Percentiles rank a stretch among this genome's conserved stretches.
Conservation (phyloP, 2,113 vertebrate genomes). For the Megalops atlanticus region DNA sequence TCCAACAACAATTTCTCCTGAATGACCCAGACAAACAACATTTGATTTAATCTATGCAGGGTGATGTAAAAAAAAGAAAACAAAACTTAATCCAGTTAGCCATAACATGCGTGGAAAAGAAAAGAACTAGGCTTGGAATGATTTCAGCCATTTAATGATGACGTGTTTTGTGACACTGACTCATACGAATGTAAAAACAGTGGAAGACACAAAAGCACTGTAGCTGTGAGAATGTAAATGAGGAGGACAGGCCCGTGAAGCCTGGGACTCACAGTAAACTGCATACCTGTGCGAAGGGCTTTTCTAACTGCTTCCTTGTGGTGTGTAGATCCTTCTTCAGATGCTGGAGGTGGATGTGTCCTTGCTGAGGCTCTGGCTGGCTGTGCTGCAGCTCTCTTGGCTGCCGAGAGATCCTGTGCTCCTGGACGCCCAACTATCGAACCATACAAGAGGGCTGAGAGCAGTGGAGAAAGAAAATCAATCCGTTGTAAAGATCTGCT, state of each 20-base stretch:
- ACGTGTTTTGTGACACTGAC: neutral
- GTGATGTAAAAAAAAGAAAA: neutral
- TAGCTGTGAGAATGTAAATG: slow-evolving; percentile 33
- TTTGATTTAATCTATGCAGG: neutral
- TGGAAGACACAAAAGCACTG: slow-evolving; percentile 30
- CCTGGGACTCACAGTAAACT: slow-evolving; percentile 45
- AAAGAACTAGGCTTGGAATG: neutral
- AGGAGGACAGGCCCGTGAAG: slow-evolving; percentile 41
- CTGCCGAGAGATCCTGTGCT: slow-evolving; percentile 84
- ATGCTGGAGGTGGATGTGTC: slow-evolving; percentile 62
- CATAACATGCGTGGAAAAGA: neutral
- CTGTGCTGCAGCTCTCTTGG: slow-evolving; percentile 78
- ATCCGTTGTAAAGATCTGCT: slow-evolving; percentile 71
- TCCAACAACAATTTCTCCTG: neutral
- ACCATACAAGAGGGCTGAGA: slow-evolving; percentile 74
- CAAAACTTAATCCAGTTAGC: neutral
- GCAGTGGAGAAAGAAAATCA: slow-evolving; percentile 90
- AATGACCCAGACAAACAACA: neutral
- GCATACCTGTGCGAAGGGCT: slow-evolving; percentile 72
- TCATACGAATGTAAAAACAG: no score
- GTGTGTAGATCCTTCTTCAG: slow-evolving; percentile 61
- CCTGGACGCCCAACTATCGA: slow-evolving; percentile 89
- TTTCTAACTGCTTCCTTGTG: slow-evolving; percentile 57
- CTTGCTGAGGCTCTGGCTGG: slow-evolving; percentile 74
- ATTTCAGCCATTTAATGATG: neutral